phyloP scores from a whole-genome alignment of 2,888 invertebrate genomes.

The Thymelicus lineola region DNA sequence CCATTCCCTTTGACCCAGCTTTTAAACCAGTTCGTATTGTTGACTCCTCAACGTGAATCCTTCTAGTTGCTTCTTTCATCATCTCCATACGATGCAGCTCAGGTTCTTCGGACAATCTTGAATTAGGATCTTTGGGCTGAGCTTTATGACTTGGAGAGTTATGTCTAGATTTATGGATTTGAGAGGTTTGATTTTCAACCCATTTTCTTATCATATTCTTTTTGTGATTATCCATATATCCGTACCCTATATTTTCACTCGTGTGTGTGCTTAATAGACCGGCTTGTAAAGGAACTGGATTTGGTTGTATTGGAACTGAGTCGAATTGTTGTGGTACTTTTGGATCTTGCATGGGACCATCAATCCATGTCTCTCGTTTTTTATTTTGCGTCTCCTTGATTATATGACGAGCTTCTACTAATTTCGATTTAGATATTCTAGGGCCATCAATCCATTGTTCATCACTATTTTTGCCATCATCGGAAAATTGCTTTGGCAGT shows the following conservation, averaged over 20 bases:
- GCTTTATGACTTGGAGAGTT: conserved; percentile 79
- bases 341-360: conserved; percentile 93
- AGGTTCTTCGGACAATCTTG: conserved; percentile 60
- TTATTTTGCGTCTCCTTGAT: conserved; percentile 91
- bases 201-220: conserved; percentile 97
- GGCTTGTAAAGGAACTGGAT: conserved; percentile 68
- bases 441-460: conserved; percentile 99
- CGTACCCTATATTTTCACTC: conserved; percentile 87
- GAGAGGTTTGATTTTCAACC: conserved; percentile 96
- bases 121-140: conserved; percentile 57
- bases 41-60: conserved; percentile 85
- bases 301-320: conserved; percentile 87
- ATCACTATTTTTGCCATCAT: conserved; percentile 86
- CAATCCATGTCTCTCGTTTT: conserved; percentile 97
- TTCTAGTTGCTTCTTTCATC: conserved; percentile 81
- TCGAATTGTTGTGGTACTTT: conserved; percentile 78
- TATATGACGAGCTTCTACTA: conserved; percentile 92
- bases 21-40: conserved; percentile 87
- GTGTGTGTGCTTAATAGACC: conserved; percentile 75
- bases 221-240: conserved; percentile 96
- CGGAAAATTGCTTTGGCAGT: conserved; percentile 71
- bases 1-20: conserved; percentile 77
- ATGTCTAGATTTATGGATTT: conserved; percentile 89
- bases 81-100: conserved; percentile 76
- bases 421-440: conserved; percentile 92